Evolutionary conservation across 2,113 vertebrate species (phyloP), one percentile per base, ranked within the genome.

Genomic region (Condylura cristata): DNA sequence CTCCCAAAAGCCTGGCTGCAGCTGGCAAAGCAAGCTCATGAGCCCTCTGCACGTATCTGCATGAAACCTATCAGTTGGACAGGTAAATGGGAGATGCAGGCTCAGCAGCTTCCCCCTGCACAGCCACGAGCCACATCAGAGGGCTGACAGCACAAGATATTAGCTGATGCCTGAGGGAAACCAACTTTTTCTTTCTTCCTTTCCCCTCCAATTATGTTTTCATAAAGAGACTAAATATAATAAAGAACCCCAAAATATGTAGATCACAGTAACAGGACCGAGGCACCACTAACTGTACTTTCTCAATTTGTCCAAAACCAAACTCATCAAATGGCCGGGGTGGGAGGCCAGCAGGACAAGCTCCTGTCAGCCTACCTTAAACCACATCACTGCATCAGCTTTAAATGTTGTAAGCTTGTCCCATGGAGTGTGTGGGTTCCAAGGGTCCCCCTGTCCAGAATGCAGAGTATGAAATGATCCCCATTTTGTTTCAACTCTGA

Each of bases 81-180:
- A 28, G 63, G 61, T 2, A 9, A 13, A 24, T 6, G 11, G 48
- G 81, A 26, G 46, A 8, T 4, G 17, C 63, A 1, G 6, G 14
- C 16, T 63, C 60, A 30, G 63, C 20, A 74, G 89, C 20, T 3
- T 3, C 16, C 1, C 0, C 8, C 32, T 11, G 28, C 72, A 39
- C 56, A 34, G 58, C 26, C 12, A 5, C 0, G 0, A n/a, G 32
- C 61, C 12, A 34, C 12, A 17, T 18, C 30, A 1, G 32, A n/a
- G 18, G 63, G 32, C 63, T 14, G 61, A 20, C 61, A 13, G 61
- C 61, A 65, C 91, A 70, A 44, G 56, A 1, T 6, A 9, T 61
- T 6, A 78, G 72, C 60, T 75, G 41, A 93, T 0, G 20, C 28
- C 24, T 32, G 48, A 76, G 72, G 34, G 63, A 91, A 80, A 66